phyloP scores from a whole-genome alignment of 2,888 invertebrate genomes.

The Macrophya annulata region DNA sequence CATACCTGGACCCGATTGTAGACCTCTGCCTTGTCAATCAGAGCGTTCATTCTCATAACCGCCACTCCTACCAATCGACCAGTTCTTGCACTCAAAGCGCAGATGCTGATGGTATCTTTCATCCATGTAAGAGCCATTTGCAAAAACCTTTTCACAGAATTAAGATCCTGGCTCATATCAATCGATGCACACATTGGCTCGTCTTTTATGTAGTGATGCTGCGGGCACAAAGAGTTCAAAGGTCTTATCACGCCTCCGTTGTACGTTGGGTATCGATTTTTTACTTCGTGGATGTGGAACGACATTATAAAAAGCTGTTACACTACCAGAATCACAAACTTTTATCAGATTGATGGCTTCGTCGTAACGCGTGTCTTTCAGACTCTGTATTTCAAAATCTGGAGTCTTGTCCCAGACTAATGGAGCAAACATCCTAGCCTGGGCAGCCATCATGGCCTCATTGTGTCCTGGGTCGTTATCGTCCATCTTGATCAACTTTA shows the following conservation, averaged over 20 bases:
- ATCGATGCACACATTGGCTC: conserved; percentile 72
- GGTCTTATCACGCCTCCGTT: background rate
- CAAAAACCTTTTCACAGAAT: conserved; percentile 68
- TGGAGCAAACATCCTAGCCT: conserved; percentile 66
- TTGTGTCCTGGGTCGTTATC: conserved; percentile 59
- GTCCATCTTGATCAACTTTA: background rate
- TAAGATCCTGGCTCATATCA: conserved; percentile 64
- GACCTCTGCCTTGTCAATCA: conserved; percentile 66
- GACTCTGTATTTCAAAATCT: conserved; percentile 69
- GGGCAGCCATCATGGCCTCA: conserved; percentile 60
- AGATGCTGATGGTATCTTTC: conserved; percentile 72
- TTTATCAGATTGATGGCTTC: conserved; percentile 71
- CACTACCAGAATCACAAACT: conserved; percentile 63
- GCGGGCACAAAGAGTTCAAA: conserved; percentile 31
- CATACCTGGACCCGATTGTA: conserved; percentile 70
- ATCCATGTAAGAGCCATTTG: conserved; percentile 69
- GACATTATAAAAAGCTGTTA: background rate
- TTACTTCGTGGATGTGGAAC: background rate
- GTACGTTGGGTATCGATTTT: background rate
- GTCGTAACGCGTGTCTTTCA: conserved; percentile 68
- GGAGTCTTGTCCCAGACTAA: conserved; percentile 67
- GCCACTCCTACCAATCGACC: conserved; percentile 71
- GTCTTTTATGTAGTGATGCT: conserved; percentile 72
- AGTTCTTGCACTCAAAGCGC: conserved; percentile 69
- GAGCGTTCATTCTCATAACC: conserved; percentile 66